Evolutionary conservation across 2,888 invertebrate genomes (phyloP).

Genomic region (Octonoba sinensis): DNA sequence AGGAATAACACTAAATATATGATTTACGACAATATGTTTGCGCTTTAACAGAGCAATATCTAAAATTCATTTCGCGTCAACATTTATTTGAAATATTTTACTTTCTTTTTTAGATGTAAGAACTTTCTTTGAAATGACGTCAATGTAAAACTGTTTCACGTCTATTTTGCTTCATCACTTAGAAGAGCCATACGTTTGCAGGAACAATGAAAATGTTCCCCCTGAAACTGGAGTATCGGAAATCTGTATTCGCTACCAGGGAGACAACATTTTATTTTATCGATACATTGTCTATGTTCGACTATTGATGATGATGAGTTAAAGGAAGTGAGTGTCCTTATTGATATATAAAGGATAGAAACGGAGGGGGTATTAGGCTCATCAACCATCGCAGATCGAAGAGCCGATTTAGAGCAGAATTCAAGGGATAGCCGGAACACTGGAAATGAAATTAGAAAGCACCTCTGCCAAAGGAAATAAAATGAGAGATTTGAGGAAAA

Average conservation of each 20-base stretch:
- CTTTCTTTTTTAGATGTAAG: no score
- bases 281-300: slow-evolving; percentile 51
- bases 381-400: slow-evolving; percentile 50
- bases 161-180: no score
- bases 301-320: slow-evolving; percentile 60
- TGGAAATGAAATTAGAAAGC: slow-evolving; percentile 56
- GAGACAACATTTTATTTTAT: slow-evolving; percentile 59
- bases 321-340: slow-evolving; percentile 53
- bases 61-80: no score
- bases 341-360: slow-evolving; percentile 38
- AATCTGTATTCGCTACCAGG: slow-evolving; percentile 52
- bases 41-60: no score
- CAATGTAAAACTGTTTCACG: no score
- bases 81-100: no score
- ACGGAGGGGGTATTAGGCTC: slow-evolving; percentile 28
- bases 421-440: slow-evolving; percentile 16
- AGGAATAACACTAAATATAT: no score
- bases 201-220: neutral
- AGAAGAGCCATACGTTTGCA: no score
- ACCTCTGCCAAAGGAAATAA: slow-evolving; percentile 26
- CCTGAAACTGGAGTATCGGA: slow-evolving; percentile 34
- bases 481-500: neutral
- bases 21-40: no score
- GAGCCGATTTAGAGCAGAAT: slow-evolving; percentile 34
- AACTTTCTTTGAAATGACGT: no score